These are phyloP conservation scores for Chloroclysta siterata DNA, from an alignment of 2,888 invertebrate genomes.

Conservation along the genomic window DNA sequence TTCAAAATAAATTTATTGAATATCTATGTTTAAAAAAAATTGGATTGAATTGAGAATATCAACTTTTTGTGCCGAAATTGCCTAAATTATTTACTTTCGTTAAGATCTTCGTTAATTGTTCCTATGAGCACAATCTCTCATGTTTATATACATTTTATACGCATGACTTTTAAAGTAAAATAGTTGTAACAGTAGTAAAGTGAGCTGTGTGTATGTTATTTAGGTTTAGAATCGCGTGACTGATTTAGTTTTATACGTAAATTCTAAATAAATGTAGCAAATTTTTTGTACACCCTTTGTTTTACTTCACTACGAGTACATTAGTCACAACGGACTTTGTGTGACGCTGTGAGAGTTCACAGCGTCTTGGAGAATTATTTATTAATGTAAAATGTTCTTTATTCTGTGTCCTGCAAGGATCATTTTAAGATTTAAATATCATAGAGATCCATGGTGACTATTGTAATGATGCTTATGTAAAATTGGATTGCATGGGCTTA, in stretches of 20 bases:
- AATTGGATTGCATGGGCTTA: constrained; percentile 64
- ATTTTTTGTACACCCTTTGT: constrained; percentile 47
- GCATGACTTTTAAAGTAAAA: constrained; percentile 39
- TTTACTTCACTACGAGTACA: constrained; percentile 36
- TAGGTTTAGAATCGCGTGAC: constrained; percentile 71
- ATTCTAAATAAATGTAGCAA: constrained; percentile 62
- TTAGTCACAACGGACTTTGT: not conserved
- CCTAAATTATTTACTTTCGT: constrained; percentile 19
- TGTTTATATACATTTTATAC: constrained; percentile 23
- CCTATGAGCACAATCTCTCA: constrained; percentile 38
- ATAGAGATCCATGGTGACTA: not conserved
- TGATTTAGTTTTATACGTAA: constrained; percentile 70
- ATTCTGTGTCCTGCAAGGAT: too few species aligned
- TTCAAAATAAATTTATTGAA: constrained; percentile 3
- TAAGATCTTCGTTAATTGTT: constrained; percentile 26
- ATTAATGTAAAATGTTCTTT: too few species aligned
- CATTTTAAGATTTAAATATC: too few species aligned
- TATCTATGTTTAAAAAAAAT: not conserved
- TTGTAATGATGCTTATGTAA: constrained; percentile 28
- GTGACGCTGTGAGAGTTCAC: too few species aligned
- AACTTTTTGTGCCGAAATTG: constrained; percentile 24
- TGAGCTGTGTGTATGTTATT: constrained; percentile 52
- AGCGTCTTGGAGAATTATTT: too few species aligned
- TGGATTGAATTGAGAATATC: too few species aligned
- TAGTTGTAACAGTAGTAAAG: constrained; percentile 34